phyloP scores from a whole-genome alignment of 2,888 invertebrate species.

The Galerucella calmariensis region DNA sequence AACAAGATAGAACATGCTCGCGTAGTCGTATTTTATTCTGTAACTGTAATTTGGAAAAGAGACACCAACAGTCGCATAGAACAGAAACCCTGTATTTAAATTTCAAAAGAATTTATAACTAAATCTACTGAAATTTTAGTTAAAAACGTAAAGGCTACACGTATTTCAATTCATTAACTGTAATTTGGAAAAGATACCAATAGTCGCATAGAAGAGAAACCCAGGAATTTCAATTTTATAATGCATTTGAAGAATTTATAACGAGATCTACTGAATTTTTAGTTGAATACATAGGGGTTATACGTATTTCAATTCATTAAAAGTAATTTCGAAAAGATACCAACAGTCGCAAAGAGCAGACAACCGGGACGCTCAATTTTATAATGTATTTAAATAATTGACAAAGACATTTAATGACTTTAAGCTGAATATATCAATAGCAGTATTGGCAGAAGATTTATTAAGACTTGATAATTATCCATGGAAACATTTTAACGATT shows the following conservation, averaged over 20 bases:
- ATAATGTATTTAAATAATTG: not conserved
- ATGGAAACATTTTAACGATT: too few species aligned
- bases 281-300: too few species aligned
- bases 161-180: not conserved
- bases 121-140: too few species aligned
- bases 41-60: not conserved
- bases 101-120: not conserved
- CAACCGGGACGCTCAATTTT: not conserved
- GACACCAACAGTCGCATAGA: not conserved
- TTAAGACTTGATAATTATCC: too few species aligned
- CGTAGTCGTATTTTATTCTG: not conserved
- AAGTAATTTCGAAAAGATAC: not conserved
- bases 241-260: too few species aligned
- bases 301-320: too few species aligned
- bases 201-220: not conserved
- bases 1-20: not conserved
- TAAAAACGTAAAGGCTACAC: too few species aligned
- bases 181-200: not conserved
- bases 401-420: too few species aligned
- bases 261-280: too few species aligned
- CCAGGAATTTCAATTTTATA: not conserved
- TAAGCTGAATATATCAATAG: too few species aligned
- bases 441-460: too few species aligned
- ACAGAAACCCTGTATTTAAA: not conserved
- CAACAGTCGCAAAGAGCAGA: not conserved